Conservation (phyloP, 2,113 vertebrate species). For the Tretioscincus oriximinensis region DNA sequence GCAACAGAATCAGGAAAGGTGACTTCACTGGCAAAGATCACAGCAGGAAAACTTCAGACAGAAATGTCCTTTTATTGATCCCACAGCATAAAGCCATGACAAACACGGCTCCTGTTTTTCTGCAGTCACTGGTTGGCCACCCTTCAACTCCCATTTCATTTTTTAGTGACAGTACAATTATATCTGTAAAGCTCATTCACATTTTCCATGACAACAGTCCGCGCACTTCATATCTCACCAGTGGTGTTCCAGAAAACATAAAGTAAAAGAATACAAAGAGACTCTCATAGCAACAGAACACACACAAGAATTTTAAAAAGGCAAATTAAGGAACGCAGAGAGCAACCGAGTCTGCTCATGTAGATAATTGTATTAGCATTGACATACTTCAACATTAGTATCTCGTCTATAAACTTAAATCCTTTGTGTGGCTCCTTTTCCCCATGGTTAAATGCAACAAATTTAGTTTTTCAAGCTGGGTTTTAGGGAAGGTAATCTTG, state of each 20-base stretch:
- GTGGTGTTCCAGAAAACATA: constrained; percentile 53
- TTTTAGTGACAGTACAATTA: constrained; percentile 35
- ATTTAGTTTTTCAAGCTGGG: constrained; percentile 34
- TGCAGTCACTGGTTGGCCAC: constrained; percentile 33
- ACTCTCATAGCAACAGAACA: constrained; percentile 31
- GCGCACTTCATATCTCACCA: constrained; percentile 47
- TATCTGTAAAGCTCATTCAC: constrained; percentile 45
- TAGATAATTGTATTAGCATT: constrained; percentile 59
- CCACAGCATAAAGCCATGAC: background rate
- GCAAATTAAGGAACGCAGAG: constrained; percentile 34
- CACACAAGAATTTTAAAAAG: constrained; percentile 18
- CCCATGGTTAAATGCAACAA: constrained; percentile 40
- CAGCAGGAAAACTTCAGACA: background rate
- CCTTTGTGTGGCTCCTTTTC: constrained; percentile 50
- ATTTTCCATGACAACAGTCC: constrained; percentile 69
- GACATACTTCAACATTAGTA: constrained; percentile 46
- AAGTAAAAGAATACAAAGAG: constrained; percentile 38
- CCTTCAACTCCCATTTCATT: constrained; percentile 48
- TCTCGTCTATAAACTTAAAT: constrained; percentile 34
- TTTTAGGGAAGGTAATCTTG: constrained; percentile 27
- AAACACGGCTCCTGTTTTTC: background rate
- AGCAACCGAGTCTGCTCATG: constrained; percentile 43
- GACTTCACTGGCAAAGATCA: background rate
- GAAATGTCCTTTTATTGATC: background rate
- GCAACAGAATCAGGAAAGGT: too few species aligned